Conservation (phyloP, 1,140 invertebrate species). For the Drosophila parvula region DNA sequence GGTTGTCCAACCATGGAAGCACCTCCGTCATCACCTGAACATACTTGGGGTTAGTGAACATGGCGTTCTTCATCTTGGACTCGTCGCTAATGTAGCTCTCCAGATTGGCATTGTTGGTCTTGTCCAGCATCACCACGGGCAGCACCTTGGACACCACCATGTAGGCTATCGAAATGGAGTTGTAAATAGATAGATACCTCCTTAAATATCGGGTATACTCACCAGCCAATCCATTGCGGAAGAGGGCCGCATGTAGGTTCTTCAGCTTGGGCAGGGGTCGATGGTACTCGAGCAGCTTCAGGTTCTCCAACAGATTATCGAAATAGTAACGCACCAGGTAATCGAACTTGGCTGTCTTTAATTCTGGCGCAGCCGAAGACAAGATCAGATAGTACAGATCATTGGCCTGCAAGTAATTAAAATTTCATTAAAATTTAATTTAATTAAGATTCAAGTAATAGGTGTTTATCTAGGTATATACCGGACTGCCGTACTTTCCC, state of each 20-base stretch:
- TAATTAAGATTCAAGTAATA: not conserved
- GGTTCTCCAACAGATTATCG: conserved; percentile 71
- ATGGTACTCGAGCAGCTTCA: conserved; percentile 76
- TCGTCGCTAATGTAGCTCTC: conserved; percentile 64
- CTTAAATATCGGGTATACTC: not conserved
- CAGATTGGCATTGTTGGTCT: conserved; percentile 50
- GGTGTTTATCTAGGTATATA: not conserved
- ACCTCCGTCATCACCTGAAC: conserved; percentile 71
- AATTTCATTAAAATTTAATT: no score
- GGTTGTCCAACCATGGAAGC: conserved; percentile 81
- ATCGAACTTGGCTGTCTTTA: conserved; percentile 70
- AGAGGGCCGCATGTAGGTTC: conserved; percentile 63
- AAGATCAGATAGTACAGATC: conserved; percentile 79
- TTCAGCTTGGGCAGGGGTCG: conserved; percentile 75
- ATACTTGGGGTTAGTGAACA: conserved; percentile 79
- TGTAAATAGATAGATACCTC: not conserved
- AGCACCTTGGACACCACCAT: conserved; percentile 78
- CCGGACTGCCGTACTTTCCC: conserved; percentile 76
- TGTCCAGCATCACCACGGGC: conserved; percentile 77
- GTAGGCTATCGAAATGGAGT: conserved; percentile 47
- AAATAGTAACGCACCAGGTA: conserved; percentile 76
- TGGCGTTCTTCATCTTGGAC: conserved; percentile 69
- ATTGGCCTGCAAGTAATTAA: conserved; percentile 41
- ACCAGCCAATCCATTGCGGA: conserved; percentile 76
- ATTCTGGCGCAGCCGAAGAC: conserved; percentile 70